Conservation (phyloP, 2,113 vertebrate genomes). For the Phalacrocorax aristotelis region DNA sequence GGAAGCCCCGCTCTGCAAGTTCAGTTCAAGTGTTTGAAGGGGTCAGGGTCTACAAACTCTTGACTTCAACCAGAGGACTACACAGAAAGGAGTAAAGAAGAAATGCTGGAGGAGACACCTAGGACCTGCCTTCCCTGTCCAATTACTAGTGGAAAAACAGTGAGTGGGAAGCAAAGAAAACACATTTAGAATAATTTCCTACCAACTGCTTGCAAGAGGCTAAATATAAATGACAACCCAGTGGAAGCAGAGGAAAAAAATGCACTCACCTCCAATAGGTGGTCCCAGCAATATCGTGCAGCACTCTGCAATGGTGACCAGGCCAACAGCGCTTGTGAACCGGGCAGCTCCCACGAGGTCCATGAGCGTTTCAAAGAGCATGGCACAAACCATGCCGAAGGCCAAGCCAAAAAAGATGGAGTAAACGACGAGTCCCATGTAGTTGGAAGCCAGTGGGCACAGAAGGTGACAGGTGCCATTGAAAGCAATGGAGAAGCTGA, state of each 20-base stretch:
- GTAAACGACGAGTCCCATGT: conserved; percentile 67
- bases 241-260: background rate
- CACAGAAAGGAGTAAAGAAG: background rate
- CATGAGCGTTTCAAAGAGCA: conserved; percentile 86
- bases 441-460: conserved; percentile 76
- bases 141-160: background rate
- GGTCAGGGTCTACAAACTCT: background rate
- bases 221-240: background rate
- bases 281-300: conserved; percentile 81
- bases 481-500: conserved; percentile 80
- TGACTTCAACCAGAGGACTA: background rate
- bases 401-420: conserved; percentile 73
- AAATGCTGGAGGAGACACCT: background rate
- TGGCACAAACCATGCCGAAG: conserved; percentile 81
- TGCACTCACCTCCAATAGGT: conserved; percentile 80
- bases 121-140: background rate
- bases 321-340: conserved; percentile 79
- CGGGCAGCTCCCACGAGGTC: conserved; percentile 77
- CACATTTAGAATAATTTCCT: background rate
- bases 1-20: background rate
- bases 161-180: background rate
- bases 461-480: conserved; percentile 79
- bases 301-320: conserved; percentile 83
- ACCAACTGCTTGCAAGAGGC: background rate
- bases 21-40: background rate